Percentiles rank a stretch among this genome's conserved stretches.
These are phyloP conservation scores for Stomatorhinus walkeri DNA, from an alignment of 2,797 vertebrate species.

Conservation along the genomic window DNA sequence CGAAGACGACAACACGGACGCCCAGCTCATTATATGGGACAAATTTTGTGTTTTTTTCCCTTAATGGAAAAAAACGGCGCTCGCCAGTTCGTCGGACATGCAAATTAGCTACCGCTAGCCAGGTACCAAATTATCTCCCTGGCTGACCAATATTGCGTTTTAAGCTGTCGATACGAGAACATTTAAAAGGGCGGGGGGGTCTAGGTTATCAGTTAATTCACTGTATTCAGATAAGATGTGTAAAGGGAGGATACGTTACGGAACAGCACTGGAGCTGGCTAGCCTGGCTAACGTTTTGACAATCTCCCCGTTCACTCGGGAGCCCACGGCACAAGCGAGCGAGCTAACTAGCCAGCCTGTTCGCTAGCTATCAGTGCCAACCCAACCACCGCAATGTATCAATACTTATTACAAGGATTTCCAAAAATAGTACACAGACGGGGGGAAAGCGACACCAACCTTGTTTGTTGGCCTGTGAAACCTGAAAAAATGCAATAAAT, in stretches of 20 bases:
- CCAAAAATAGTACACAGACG: slow-evolving; percentile 35
- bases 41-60: not conserved
- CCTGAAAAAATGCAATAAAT: slow-evolving; percentile 72
- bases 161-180: not conserved
- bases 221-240: not conserved
- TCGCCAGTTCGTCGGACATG: not conserved
- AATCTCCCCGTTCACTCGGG: not conserved
- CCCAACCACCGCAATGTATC: slow-evolving; percentile 45
- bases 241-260: not conserved
- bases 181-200: not conserved
- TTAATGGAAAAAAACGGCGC: not conserved
- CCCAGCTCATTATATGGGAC: not conserved
- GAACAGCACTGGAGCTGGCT: not conserved
- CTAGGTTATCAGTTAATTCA: not conserved
- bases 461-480: slow-evolving; percentile 67
- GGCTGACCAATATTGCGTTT: not conserved
- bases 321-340: not conserved
- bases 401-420: not conserved
- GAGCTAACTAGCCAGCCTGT: not conserved
- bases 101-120: not conserved
- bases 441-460: slow-evolving; percentile 43
- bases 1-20: not conserved
- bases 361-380: not conserved
- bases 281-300: not conserved
- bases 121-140: not conserved